phyloP scores from a whole-genome alignment of 2,888 invertebrate species.

The Pogonocherus hispidulus region DNA sequence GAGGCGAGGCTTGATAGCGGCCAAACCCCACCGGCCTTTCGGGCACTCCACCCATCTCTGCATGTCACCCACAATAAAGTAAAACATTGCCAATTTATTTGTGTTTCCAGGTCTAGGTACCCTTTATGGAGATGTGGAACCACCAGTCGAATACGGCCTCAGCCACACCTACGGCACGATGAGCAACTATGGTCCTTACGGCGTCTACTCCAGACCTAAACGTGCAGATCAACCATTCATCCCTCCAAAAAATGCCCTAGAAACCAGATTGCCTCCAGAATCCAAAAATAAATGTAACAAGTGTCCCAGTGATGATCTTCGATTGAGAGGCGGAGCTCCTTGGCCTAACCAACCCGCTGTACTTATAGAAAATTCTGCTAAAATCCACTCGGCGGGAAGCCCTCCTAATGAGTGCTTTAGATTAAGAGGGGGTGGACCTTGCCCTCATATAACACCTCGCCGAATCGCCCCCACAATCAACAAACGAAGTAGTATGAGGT shows the following conservation, averaged over 20 bases:
- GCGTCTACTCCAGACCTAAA: constrained; percentile 57
- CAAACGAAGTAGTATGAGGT: neutral
- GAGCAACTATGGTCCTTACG: constrained; percentile 62
- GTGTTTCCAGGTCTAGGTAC: constrained; percentile 61
- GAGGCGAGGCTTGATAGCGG: too few species aligned
- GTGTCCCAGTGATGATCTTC: neutral
- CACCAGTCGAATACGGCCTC: constrained; percentile 59
- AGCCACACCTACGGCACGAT: constrained; percentile 63
- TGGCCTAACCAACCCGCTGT: neutral
- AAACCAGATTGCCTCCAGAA: constrained; percentile 13
- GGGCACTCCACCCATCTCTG: too few species aligned
- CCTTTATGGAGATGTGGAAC: constrained; percentile 53
- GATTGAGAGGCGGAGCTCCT: constrained; percentile 17
- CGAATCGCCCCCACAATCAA: too few species aligned
- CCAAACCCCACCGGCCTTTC: too few species aligned
- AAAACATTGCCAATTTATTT: too few species aligned
- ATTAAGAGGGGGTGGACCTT: too few species aligned
- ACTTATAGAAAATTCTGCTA: neutral
- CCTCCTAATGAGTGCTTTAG: too few species aligned
- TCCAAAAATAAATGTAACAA: constrained; percentile 7
- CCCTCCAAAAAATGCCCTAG: constrained; percentile 39
- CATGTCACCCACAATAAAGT: too few species aligned
- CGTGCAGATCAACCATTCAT: constrained; percentile 53
- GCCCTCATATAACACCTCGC: too few species aligned
- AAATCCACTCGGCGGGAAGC: too few species aligned